Evolutionary conservation across 2,113 vertebrate genomes (phyloP).

Genomic region (Nannobrachium achirus): DNA sequence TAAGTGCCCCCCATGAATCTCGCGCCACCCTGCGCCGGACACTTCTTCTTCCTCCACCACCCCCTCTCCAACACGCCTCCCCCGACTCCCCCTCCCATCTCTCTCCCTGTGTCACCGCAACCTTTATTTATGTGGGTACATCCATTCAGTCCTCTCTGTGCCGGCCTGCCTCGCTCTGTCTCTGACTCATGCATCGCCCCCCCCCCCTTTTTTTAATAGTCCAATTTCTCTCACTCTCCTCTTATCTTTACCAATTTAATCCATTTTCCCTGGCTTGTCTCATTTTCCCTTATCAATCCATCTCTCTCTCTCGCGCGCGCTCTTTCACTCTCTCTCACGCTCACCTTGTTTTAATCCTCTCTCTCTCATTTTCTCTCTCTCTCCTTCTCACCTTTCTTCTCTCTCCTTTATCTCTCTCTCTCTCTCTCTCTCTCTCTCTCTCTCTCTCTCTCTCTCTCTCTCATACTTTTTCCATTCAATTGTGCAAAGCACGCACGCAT

Average conservation of each 20-base stretch:
- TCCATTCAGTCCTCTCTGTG: constrained; percentile 35
- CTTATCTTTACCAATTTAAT: constrained; percentile 67
- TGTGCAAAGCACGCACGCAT: too few species aligned
- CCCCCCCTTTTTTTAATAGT: constrained; percentile 67
- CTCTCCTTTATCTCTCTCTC: too few species aligned
- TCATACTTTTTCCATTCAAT: too few species aligned
- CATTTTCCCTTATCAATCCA: constrained; percentile 51
- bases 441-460: too few species aligned
- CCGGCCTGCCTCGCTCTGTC: constrained; percentile 4
- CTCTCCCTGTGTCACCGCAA: constrained; percentile 48
- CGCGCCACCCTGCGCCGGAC: constrained; percentile 49
- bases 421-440: too few species aligned
- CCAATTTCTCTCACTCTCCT: constrained; percentile 62
- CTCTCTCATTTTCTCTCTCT: constrained; percentile 33
- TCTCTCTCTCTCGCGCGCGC: constrained; percentile 23
- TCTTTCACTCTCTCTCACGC: constrained; percentile 24
- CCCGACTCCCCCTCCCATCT: constrained; percentile 50
- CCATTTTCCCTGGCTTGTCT: constrained; percentile 66
- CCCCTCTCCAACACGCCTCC: constrained; percentile 52
- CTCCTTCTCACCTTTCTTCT: not conserved
- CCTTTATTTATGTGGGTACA: constrained; percentile 56
- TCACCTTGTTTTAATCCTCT: constrained; percentile 34
- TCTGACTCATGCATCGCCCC: constrained; percentile 44
- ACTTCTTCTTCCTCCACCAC: constrained; percentile 36
- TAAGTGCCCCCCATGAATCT: constrained; percentile 72